phyloP scores from a whole-genome alignment of 2,113 vertebrate genomes.

The Eidolon helvum region DNA sequence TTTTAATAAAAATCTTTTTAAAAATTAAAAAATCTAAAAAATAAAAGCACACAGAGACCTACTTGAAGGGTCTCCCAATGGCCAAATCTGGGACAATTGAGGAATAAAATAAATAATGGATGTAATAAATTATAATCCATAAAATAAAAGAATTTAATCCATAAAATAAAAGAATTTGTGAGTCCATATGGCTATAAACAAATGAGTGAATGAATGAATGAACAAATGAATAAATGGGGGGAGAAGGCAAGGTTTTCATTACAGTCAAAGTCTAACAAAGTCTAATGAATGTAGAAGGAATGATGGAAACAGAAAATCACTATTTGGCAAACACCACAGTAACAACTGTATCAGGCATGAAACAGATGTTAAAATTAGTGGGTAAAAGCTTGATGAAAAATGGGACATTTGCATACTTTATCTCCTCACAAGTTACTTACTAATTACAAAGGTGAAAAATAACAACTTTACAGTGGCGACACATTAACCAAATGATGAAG shows the following conservation, averaged over 20 bases:
- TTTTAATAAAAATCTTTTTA: no score
- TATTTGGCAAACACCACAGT: neutral
- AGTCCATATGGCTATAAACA: neutral
- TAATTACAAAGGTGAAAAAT: neutral
- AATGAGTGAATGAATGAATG: neutral
- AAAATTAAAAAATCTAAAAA: no score
- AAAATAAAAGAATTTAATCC: neutral
- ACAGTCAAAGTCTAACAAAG: neutral
- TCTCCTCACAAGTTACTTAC: neutral
- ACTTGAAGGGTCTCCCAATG: neutral
- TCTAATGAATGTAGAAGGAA: neutral
- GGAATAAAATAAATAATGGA: neutral
- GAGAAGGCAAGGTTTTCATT: neutral
- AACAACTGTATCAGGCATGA: neutral
- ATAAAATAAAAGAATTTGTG: neutral
- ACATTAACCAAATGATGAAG: neutral
- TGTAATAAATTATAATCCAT: neutral
- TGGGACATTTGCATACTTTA: neutral
- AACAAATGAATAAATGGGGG: neutral
- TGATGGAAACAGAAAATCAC: neutral
- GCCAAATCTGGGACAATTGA: neutral
- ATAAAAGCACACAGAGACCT: neutral
- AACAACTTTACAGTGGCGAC: neutral
- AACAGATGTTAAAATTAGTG: conserved; percentile 8
- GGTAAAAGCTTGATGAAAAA: neutral